Percentiles rank a stretch among this genome's conserved stretches.
Evolutionary conservation across 2,797 vertebrate species (phyloP).

Genomic region (Morelia viridis): DNA sequence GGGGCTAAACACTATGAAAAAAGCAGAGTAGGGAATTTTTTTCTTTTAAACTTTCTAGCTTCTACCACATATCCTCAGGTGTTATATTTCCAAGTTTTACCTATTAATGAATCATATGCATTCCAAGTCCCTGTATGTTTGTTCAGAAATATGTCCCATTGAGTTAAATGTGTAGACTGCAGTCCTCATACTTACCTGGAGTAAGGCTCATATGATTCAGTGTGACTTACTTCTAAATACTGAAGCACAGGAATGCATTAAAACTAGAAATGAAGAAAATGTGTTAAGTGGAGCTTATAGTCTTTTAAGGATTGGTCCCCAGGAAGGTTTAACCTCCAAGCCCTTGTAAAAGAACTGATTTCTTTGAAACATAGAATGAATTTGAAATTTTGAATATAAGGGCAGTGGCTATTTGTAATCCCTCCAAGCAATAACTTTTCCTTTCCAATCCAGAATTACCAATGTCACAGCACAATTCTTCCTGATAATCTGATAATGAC

Average conservation of each 20-base stretch:
- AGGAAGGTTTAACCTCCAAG: not conserved
- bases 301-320: not conserved
- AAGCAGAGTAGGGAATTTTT: not conserved
- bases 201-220: not conserved
- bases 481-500: not conserved
- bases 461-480: not conserved
- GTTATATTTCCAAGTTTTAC: not conserved
- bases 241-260: not conserved
- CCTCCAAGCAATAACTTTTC: not conserved
- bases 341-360: not conserved
- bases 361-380: not conserved
- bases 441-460: not conserved
- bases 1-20: not conserved
- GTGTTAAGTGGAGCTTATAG: not conserved
- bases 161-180: not conserved
- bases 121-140: not conserved
- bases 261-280: not conserved
- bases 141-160: not conserved
- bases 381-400: not conserved
- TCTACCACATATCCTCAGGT: not conserved
- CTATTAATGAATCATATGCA: not conserved
- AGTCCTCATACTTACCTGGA: not conserved
- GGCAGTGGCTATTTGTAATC: not conserved
- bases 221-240: not conserved
- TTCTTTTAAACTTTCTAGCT: not conserved